Conservation (phyloP, 1,140 invertebrate species). For the Pogonomyrmex barbatus region DNA sequence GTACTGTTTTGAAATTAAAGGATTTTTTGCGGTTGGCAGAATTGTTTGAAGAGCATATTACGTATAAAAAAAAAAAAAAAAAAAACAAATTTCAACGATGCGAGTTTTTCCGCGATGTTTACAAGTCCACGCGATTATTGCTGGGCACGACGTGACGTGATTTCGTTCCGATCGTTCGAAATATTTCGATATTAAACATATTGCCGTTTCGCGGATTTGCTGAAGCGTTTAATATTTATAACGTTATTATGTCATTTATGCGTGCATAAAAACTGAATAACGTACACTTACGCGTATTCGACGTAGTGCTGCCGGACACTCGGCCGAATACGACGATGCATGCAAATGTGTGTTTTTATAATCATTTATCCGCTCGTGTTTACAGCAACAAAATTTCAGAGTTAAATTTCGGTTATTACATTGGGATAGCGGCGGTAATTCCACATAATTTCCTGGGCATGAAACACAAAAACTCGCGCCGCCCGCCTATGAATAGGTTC, state of each 20-base stretch:
- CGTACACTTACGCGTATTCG: constrained; percentile 32
- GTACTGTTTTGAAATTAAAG: constrained; percentile 26
- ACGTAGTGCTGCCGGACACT: neutral
- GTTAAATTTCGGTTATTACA: constrained; percentile 57
- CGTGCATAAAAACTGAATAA: constrained; percentile 51
- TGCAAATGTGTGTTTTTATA: constrained; percentile 51
- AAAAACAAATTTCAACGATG: neutral
- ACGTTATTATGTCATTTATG: constrained; percentile 39
- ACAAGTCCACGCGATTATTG: constrained; percentile 12
- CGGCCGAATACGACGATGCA: constrained; percentile 16
- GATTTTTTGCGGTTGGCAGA: neutral
- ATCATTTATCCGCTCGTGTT: constrained; percentile 55
- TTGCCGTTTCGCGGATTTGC: constrained; percentile 31
- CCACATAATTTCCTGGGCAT: constrained; percentile 32
- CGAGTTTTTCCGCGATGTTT: constrained; percentile 33
- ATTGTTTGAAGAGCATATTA: neutral
- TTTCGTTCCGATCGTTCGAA: constrained; percentile 39
- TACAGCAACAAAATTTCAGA: constrained; percentile 36
- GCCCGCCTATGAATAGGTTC: constrained; percentile 36
- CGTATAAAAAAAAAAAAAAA: neutral
- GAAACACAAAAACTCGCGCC: constrained; percentile 33
- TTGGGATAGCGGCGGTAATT: constrained; percentile 29
- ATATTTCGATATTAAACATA: constrained; percentile 61
- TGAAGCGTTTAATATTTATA: constrained; percentile 56
- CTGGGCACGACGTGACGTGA: constrained; percentile 34